phyloP scores from a whole-genome alignment of 2,888 invertebrate genomes.

The Agonopterix alstromeriana region DNA sequence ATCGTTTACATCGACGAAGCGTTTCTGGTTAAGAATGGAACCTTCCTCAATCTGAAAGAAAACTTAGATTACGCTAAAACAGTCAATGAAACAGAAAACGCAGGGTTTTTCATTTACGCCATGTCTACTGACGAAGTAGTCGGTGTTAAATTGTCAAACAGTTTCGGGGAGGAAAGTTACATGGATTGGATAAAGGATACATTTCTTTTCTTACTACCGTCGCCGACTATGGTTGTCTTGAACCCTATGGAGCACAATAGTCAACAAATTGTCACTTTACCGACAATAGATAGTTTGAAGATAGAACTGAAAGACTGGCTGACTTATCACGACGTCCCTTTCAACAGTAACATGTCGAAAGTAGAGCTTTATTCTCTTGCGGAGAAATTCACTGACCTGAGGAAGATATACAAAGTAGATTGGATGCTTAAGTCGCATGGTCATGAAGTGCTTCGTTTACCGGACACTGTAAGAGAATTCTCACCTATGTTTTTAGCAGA shows the following conservation, averaged over 20 bases:
- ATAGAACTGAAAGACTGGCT: constrained; percentile 28
- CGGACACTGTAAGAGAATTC: constrained; percentile 17
- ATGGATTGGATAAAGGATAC: constrained; percentile 18
- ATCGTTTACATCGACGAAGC: constrained; percentile 27
- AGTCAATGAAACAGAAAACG: not conserved
- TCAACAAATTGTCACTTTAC: constrained; percentile 4
- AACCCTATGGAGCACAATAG: constrained; percentile 16
- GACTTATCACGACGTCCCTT: constrained; percentile 19
- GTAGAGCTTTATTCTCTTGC: constrained; percentile 25
- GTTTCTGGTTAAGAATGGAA: not conserved
- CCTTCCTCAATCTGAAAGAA: not conserved
- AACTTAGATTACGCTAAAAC: not conserved
- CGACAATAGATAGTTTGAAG: constrained; percentile 16
- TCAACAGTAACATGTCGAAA: constrained; percentile 18
- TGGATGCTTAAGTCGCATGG: constrained; percentile 15
- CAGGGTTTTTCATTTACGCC: constrained; percentile 16
- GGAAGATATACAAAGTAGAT: constrained; percentile 16
- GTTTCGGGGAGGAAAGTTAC: constrained; percentile 12
- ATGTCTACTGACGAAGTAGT: constrained; percentile 13
- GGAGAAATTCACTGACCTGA: constrained; percentile 22
- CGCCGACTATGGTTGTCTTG: constrained; percentile 22
- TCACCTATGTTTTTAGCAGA: not conserved
- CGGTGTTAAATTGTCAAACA: constrained; percentile 7
- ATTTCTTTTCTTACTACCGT: constrained; percentile 13
- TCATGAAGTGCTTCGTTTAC: constrained; percentile 24